Conservation (phyloP, 1,140 invertebrate genomes). For the Brachionus plicatilis region DNA sequence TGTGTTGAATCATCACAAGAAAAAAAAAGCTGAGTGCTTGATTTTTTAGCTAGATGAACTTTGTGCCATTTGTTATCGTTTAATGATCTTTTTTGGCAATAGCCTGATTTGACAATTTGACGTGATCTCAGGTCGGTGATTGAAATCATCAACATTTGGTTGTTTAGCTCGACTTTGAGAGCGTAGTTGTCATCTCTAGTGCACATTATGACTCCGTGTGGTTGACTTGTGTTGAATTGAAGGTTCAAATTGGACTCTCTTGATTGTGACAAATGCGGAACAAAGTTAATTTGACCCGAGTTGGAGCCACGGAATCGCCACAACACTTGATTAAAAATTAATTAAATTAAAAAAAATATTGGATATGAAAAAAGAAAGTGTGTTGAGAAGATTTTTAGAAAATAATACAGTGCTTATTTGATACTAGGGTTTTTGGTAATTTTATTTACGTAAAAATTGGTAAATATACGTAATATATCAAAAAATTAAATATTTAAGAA, state of each 20-base stretch:
- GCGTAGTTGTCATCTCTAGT: background rate
- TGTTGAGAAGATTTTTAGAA: too few relatives aligned
- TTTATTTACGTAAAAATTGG: too few relatives aligned
- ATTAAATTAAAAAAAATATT: background rate
- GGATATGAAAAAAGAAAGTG: too few relatives aligned
- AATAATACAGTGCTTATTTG: too few relatives aligned
- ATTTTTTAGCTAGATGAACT: background rate
- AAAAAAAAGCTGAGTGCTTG: background rate
- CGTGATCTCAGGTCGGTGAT: background rate
- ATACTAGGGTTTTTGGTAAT: too few relatives aligned
- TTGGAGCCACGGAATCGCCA: slow-evolving; percentile 6
- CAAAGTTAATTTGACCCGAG: slow-evolving; percentile 6
- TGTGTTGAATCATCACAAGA: background rate
- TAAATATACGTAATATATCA: too few relatives aligned
- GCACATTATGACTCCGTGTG: slow-evolving; percentile 7
- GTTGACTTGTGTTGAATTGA: background rate
- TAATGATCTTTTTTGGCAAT: background rate
- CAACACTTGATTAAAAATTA: background rate
- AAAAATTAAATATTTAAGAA: too few relatives aligned
- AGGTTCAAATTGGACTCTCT: background rate
- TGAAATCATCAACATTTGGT: background rate
- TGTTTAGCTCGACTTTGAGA: background rate
- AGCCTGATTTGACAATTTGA: background rate
- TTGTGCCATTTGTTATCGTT: slow-evolving; percentile 37
- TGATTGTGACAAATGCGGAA: slow-evolving; percentile 11